Conservation (phyloP, 2,797 vertebrate species). For the Arctocebus calabarensis region DNA sequence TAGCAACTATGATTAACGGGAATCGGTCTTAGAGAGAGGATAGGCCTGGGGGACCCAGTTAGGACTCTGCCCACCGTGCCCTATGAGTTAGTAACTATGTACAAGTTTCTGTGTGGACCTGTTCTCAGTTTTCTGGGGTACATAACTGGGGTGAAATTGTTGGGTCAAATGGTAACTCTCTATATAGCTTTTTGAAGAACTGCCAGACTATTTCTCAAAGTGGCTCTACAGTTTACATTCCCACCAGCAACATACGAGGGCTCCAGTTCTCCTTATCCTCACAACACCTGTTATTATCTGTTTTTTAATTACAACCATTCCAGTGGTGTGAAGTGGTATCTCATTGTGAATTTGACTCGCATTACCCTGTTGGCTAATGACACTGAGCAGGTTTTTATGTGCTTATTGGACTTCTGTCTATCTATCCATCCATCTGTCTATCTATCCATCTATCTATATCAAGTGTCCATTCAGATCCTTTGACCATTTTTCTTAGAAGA, state of each 20-base stretch:
- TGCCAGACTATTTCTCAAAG: not conserved
- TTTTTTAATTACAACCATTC: not conserved
- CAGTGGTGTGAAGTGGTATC: not conserved
- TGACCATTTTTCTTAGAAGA: not conserved
- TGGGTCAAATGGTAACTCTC: not conserved
- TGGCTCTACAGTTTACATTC: not conserved
- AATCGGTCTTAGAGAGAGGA: not conserved
- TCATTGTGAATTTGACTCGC: not conserved
- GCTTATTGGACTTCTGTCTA: not conserved
- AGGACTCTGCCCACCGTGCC: not conserved
- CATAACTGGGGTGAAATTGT: not conserved
- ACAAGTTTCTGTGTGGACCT: not conserved
- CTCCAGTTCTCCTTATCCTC: not conserved
- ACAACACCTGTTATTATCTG: not conserved
- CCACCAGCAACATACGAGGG: too few relatives aligned
- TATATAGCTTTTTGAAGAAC: not conserved
- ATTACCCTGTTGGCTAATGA: not conserved
- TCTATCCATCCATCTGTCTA: not conserved
- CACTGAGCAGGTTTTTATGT: not conserved
- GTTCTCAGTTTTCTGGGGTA: not conserved
- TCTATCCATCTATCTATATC: not conserved
- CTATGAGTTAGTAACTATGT: not conserved
- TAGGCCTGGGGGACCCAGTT: not conserved
- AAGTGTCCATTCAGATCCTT: not conserved
- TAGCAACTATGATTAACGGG: too few relatives aligned